A percentile compares a stretch with the other conserved stretches of the same genome.
Conservation (phyloP, 2,797 vertebrate genomes). For the Sebastes goodei region DNA sequence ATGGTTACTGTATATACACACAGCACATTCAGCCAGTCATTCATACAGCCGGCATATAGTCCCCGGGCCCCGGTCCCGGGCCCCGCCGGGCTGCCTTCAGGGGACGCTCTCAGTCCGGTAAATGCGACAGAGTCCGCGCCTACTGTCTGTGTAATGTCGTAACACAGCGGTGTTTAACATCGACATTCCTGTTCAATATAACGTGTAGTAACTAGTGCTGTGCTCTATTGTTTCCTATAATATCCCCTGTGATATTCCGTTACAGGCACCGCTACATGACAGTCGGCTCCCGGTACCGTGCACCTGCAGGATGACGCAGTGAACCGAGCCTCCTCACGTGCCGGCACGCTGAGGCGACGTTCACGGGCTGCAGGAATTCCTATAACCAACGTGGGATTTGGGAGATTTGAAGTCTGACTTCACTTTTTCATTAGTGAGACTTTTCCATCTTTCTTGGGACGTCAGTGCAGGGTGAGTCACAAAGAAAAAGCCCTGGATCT, state of each 20-base stretch:
- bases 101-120: neutral
- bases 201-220: neutral
- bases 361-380: constrained; percentile 8
- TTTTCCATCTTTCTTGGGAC: neutral
- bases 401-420: neutral
- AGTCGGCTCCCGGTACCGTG: neutral
- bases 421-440: neutral
- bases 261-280: neutral
- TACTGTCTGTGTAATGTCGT: neutral
- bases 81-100: neutral
- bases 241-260: neutral
- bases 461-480: neutral
- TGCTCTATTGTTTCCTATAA: neutral
- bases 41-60: too few relatives aligned
- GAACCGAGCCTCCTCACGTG: constrained; percentile 24
- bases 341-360: constrained; percentile 13
- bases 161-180: neutral
- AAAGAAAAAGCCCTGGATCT: neutral
- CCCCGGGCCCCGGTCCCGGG: neutral
- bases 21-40: neutral
- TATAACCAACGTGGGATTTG: fast-evolving
- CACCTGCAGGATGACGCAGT: constrained; percentile 5
- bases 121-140: neutral
- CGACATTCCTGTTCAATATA: neutral
- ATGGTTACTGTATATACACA: neutral